phyloP scores from a whole-genome alignment of 2,888 invertebrate genomes.

The Invenusta paracnida region DNA sequence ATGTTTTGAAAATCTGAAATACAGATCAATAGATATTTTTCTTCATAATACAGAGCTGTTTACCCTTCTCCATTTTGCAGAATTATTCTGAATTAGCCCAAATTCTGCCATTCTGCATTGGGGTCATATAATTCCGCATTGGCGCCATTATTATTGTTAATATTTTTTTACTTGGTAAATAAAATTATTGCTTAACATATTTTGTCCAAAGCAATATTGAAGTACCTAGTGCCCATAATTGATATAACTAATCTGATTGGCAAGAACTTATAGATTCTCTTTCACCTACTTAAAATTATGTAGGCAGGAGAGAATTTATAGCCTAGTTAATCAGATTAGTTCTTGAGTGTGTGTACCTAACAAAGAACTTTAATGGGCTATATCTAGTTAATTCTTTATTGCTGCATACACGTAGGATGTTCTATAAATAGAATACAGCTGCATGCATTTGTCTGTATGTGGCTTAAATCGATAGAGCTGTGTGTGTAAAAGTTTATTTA shows the following conservation, averaged over 20 bases:
- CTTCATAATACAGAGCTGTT: not conserved
- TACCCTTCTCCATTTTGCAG: not conserved
- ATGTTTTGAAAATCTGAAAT: too few relatives aligned
- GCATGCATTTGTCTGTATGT: not conserved
- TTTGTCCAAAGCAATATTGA: too few relatives aligned
- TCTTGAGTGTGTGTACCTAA: not conserved
- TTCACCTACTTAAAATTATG: too few relatives aligned
- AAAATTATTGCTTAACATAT: not conserved
- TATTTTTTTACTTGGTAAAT: not conserved
- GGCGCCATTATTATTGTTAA: not conserved
- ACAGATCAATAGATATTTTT: too few relatives aligned
- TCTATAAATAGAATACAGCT: not conserved
- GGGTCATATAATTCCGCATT: not conserved
- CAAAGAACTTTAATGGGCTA: too few relatives aligned
- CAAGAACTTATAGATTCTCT: not conserved
- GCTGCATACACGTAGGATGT: too few relatives aligned
- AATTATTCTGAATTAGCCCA: not conserved
- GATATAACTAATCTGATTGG: too few relatives aligned
- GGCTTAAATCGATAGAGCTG: not conserved
- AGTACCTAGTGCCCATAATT: too few relatives aligned
- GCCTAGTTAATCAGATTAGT: not conserved
- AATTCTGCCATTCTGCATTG: not conserved
- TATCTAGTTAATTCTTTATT: too few relatives aligned
- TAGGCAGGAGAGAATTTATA: too few relatives aligned
- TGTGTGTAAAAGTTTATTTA: slow-evolving; percentile 1